These are phyloP conservation scores for Deilephila elpenor DNA, from an alignment of 2,888 invertebrate genomes.

Conservation along the genomic window DNA sequence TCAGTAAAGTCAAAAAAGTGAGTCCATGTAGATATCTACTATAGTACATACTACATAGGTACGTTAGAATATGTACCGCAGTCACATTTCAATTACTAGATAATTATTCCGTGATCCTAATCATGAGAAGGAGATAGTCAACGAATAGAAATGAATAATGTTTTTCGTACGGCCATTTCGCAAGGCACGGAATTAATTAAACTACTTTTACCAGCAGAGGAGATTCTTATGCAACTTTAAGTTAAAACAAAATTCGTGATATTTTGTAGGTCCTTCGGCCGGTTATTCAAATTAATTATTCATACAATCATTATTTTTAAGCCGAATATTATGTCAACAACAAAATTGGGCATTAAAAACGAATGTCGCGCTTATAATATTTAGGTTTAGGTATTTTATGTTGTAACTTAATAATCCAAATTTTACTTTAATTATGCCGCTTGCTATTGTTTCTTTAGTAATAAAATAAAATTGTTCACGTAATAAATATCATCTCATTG, in stretches of 20 bases:
- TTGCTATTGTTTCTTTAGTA: background rate
- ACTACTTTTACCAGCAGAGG: slow-evolving; percentile 18
- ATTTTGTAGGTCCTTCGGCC: slow-evolving; percentile 12
- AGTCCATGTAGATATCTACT: too few species aligned
- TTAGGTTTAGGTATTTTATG: background rate
- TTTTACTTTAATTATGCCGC: too few species aligned
- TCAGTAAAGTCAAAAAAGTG: too few species aligned
- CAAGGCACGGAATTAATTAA: background rate
- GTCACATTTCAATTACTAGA: background rate
- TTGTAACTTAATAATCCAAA: background rate
- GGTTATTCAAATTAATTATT: slow-evolving; percentile 3
- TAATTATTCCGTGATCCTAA: slow-evolving; percentile 7
- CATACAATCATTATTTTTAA: background rate
- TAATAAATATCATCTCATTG: too few species aligned
- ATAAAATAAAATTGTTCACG: background rate
- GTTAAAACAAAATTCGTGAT: background rate
- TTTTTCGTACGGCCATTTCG: slow-evolving; percentile 11
- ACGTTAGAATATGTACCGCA: background rate
- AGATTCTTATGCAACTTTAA: slow-evolving; percentile 4
- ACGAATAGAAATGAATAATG: slow-evolving; percentile 10
- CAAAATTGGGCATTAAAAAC: background rate
- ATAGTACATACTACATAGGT: too few species aligned
- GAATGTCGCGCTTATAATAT: background rate
- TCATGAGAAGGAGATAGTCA: background rate
- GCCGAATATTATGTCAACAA: background rate